These are phyloP conservation scores for Stegodyphus mimosarum DNA, from an alignment of 1,140 invertebrate species.

Conservation along the genomic window DNA sequence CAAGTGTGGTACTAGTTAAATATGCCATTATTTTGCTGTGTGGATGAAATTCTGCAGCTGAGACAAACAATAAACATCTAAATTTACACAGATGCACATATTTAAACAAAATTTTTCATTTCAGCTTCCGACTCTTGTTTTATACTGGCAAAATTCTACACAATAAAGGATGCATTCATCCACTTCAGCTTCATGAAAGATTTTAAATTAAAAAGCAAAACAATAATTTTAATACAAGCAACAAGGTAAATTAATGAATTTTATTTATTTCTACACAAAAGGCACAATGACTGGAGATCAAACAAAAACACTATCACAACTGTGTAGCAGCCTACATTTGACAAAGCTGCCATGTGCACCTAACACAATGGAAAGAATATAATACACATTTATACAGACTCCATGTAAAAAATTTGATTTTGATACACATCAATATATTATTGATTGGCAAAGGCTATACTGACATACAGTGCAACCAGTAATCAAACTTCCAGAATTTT, in stretches of 20 bases:
- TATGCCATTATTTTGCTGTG: too few relatives aligned
- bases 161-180: too few relatives aligned
- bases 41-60: too few relatives aligned
- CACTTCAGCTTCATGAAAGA: too few relatives aligned
- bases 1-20: too few relatives aligned
- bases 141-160: too few relatives aligned
- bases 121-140: too few relatives aligned
- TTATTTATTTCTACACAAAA: slow-evolving; percentile 44
- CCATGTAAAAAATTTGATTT: slow-evolving; percentile 18
- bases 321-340: slow-evolving; percentile 38
- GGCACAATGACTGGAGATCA: slow-evolving; percentile 47
- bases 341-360: slow-evolving; percentile 44
- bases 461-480: neutral
- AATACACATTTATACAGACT: slow-evolving; percentile 32
- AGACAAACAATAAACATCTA: too few relatives aligned
- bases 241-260: slow-evolving; percentile 20
- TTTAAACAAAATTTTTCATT: too few relatives aligned
- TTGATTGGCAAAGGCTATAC: slow-evolving; percentile 13
- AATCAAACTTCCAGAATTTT: slow-evolving; percentile 2
- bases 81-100: too few relatives aligned
- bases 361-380: slow-evolving; percentile 31
- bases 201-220: too few relatives aligned
- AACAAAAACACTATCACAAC: slow-evolving; percentile 47
- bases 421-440: slow-evolving; percentile 14
- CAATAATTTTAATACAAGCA: neutral